These are phyloP conservation scores for Pangasianodon gigas DNA, from an alignment of 2,113 vertebrate species.

Conservation along the genomic window DNA sequence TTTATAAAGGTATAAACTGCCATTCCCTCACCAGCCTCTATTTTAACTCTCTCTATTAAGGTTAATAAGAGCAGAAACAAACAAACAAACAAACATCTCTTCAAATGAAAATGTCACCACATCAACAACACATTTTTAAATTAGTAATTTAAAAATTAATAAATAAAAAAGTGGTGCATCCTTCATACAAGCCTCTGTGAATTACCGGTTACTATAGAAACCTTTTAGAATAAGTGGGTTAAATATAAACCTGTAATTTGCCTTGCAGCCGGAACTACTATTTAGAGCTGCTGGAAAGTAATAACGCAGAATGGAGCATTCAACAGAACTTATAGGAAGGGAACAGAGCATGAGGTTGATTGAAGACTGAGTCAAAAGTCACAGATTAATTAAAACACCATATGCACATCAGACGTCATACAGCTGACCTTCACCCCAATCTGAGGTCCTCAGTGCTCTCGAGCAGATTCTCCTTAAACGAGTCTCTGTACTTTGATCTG, in stretches of 20 bases:
- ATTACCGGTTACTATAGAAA: neutral
- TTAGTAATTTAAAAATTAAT: neutral
- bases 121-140: neutral
- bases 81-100: neutral
- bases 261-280: neutral
- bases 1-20: neutral
- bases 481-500: neutral
- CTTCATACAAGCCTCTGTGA: neutral
- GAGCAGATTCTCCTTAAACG: neutral
- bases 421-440: constrained; percentile 19
- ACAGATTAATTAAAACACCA: constrained; percentile 9
- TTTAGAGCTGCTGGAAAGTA: neutral
- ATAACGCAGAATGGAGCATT: neutral
- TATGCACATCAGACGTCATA: neutral
- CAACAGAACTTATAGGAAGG: neutral
- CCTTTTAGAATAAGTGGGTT: neutral
- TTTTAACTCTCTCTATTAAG: neutral
- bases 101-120: neutral
- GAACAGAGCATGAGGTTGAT: neutral
- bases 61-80: neutral
- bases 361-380: neutral
- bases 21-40: neutral
- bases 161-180: too few species aligned
- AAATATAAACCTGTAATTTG: neutral
- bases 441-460: neutral